A percentile compares a stretch with the other conserved stretches of the same genome.
phyloP scores from a whole-genome alignment of 2,113 vertebrate species.

The Anolis sagrei region DNA sequence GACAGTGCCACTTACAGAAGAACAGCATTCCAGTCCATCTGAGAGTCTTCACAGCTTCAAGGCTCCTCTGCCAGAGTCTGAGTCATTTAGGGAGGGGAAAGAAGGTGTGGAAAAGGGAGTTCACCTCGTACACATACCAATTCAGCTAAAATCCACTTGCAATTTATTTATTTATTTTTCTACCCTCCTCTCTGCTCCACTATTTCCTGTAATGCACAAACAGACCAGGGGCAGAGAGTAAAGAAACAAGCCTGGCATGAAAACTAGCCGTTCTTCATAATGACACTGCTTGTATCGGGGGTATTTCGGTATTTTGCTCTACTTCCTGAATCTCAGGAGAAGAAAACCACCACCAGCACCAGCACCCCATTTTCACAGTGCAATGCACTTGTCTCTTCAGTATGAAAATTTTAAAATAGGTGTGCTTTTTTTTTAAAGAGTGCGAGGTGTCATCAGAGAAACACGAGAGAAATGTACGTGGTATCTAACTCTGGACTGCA shows the following conservation, averaged over 20 bases:
- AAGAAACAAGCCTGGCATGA: slow-evolving; percentile 24
- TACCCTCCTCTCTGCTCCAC: slow-evolving; percentile 52
- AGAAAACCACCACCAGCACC: background rate
- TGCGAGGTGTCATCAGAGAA: background rate
- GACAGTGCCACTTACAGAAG: slow-evolving; percentile 41
- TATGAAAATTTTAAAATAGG: background rate
- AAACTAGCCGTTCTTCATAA: background rate
- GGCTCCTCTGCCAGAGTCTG: slow-evolving; percentile 68
- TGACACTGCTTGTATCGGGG: background rate
- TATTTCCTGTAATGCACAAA: slow-evolving; percentile 50
- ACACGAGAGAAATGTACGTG: background rate
- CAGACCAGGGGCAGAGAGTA: background rate
- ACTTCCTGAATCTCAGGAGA: background rate
- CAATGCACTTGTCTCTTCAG: background rate
- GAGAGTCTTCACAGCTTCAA: slow-evolving; percentile 59
- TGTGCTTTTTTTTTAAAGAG: background rate
- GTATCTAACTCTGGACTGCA: background rate
- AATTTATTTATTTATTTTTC: slow-evolving; percentile 10
- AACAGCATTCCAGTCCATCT: slow-evolving; percentile 54
- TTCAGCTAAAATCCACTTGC: slow-evolving; percentile 66
- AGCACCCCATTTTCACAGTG: fast-evolving
- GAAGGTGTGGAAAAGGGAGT: slow-evolving; percentile 85
- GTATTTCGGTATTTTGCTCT: no score
- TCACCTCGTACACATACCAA: slow-evolving; percentile 78
- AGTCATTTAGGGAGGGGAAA: slow-evolving; percentile 82